Evolutionary conservation across 2,888 invertebrate species (phyloP), one percentile per base, ranked within the genome.

Genomic region (Meteorus colon): DNA sequence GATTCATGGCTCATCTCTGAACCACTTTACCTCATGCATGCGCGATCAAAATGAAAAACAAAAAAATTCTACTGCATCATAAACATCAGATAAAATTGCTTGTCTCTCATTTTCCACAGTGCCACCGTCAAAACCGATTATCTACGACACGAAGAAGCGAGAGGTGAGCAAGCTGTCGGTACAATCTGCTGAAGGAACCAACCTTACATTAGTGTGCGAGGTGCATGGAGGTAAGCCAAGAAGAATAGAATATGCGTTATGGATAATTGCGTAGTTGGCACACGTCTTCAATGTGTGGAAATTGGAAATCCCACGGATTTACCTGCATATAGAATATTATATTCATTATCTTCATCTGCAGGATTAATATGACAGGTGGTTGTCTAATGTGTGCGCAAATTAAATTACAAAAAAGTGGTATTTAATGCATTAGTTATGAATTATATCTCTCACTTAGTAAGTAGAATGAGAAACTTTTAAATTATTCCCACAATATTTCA

Each of bases 181-280:
- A 89, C 95, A 96, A 60, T 96, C 96, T 90, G 96, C 96, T 86
- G 96, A 97, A 90, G 97, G 96, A 66, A 93, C 94, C 76, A 95
- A 96, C 87, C 94, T 97, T 73, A 92, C 94, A 84, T 93, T 97
- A 79, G 93, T 95, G 85, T 96, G 96, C 87, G 96, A 96, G 91
- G 96, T 96, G 16, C 93, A 94, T 85, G 96, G 96, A 91, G 96
- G 96, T 96, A 92, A 92, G 92, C 88, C 62, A 45, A 45, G 31
- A 14, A 48, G 63, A 19, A 63, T 63, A 65, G 69, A 73, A 48
- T 48, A 75, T 75, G 69, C 34, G 69, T 69, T 75, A 63, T 75
- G 34, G 65, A 75, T 75, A 75, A 75, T 75, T 75, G 70, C 63
- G 62, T 70, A 70, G 63, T 75, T 69, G 55, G 65, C 55, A 31